Percentiles rank a stretch among this genome's conserved stretches.
Evolutionary conservation across 2,888 invertebrate species (phyloP).

Genomic region (Cetonia aurata): DNA sequence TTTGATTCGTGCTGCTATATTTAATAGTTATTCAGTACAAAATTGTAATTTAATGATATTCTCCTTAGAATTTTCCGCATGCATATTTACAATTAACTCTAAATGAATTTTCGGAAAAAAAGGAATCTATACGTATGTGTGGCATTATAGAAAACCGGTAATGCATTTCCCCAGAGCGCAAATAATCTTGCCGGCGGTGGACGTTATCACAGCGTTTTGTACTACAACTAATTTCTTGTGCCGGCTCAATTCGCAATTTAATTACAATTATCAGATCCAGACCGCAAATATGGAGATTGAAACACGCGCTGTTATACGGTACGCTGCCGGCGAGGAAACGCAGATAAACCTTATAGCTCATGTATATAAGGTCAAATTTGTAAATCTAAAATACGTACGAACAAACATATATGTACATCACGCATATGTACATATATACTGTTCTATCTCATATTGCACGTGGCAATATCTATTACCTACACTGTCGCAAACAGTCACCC

Average conservation of each 20-base stretch:
- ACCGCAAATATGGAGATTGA: conserved; percentile 14
- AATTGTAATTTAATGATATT: no score
- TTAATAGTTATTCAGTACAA: no score
- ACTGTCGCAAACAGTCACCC: background rate
- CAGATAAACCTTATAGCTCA: no score
- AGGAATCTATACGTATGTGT: background rate
- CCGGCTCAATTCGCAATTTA: conserved; percentile 19
- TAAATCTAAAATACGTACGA: no score
- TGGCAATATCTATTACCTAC: no score
- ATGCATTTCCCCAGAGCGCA: conserved; percentile 1
- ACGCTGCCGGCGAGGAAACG: no score
- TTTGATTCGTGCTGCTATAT: no score
- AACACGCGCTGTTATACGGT: background rate
- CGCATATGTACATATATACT: no score
- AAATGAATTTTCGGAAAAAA: conserved; percentile 2
- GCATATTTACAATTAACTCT: background rate
- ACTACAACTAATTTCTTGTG: conserved; percentile 19
- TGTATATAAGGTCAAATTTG: no score
- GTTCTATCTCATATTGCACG: no score
- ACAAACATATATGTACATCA: no score
- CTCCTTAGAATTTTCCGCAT: no score
- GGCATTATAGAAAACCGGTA: conserved; percentile 7
- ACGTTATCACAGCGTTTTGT: conserved; percentile 10
- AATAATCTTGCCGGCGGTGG: conserved; percentile 4
- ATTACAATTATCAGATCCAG: conserved; percentile 28